phyloP scores from a whole-genome alignment of 2,113 vertebrate genomes.

The Sebastes schlegelii region DNA sequence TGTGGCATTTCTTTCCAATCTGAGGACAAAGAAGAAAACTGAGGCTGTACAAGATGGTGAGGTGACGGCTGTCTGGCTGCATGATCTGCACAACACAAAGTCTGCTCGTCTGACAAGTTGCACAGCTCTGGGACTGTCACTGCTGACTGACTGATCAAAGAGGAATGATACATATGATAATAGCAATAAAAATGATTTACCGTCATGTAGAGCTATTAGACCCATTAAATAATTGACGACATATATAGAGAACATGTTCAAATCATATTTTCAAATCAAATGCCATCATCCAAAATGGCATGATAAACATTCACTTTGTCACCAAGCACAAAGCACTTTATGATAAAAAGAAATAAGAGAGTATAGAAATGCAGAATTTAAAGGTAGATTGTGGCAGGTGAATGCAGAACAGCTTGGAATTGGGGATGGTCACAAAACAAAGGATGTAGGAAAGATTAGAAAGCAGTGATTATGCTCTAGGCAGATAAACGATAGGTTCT shows the following conservation, averaged over 20 bases:
- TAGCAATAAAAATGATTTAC: not conserved
- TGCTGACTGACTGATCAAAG: conserved; percentile 3
- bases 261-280: not conserved
- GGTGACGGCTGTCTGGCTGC: not conserved
- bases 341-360: no score
- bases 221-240: not conserved
- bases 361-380: no score
- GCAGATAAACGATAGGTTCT: no score
- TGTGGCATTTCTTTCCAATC: conserved; percentile 31
- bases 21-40: not conserved
- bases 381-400: no score
- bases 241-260: not conserved
- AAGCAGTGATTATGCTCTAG: no score
- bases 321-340: no score
- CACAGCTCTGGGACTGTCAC: conserved; percentile 6
- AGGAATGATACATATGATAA: not conserved
- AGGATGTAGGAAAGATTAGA: no score
- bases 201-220: not conserved
- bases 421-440: no score
- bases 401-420: no score
- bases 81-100: conserved; percentile 13
- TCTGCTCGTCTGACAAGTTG: conserved; percentile 41
- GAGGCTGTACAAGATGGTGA: not conserved
- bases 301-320: no score
- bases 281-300: no score